Conservation (phyloP, 2,113 vertebrate species). For the Tyto alba region DNA sequence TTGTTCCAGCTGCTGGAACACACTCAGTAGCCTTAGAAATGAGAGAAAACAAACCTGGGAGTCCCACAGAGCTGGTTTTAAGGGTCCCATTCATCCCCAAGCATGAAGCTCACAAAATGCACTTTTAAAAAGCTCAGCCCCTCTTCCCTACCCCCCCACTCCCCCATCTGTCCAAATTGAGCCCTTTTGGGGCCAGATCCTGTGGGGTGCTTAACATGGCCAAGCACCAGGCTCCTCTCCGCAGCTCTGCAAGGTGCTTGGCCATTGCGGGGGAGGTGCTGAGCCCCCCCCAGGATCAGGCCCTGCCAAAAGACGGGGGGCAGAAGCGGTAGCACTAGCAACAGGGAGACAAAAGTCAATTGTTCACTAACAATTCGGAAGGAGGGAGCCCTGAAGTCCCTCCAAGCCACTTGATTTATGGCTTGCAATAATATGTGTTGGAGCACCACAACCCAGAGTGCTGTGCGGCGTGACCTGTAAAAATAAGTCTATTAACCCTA, state of each 20-base stretch:
- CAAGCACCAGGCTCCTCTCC: not conserved
- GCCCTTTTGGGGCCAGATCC: not conserved
- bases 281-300: not conserved
- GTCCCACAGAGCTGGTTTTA: not conserved
- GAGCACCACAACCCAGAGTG: slow-evolving; percentile 61
- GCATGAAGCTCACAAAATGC: not conserved
- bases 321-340: not conserved
- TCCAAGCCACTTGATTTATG: slow-evolving; percentile 77
- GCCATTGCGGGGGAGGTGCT: not conserved
- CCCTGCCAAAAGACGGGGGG: not conserved
- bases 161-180: fast-evolving
- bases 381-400: slow-evolving; percentile 31
- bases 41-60: slow-evolving; percentile 13
- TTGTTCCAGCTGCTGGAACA: slow-evolving; percentile 13
- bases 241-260: not conserved
- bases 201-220: fast-evolving
- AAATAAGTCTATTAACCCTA: slow-evolving; percentile 84
- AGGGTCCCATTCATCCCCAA: not conserved
- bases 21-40: not conserved
- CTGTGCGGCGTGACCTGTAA: slow-evolving; percentile 74
- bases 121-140: not conserved
- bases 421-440: slow-evolving; percentile 70
- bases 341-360: slow-evolving; percentile 70
- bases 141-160: not conserved
- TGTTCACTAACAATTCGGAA: slow-evolving; percentile 53